Conservation (phyloP, 2,797 vertebrate genomes). For the Acanthopagrus latus region DNA sequence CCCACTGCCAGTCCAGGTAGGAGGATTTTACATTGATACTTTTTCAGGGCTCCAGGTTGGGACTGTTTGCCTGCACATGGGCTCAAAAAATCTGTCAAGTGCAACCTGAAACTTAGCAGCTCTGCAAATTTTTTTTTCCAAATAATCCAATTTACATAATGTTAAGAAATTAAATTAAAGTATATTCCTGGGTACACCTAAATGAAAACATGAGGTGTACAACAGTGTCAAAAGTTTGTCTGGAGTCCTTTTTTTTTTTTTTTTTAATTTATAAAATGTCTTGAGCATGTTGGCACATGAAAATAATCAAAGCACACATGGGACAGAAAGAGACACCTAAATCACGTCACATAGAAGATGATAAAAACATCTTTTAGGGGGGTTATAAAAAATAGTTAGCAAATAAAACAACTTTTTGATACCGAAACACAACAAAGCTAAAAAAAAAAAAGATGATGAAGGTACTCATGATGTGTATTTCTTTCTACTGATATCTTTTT, state of each 20-base stretch:
- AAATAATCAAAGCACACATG: not conserved
- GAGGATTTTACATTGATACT: slow-evolving; percentile 4
- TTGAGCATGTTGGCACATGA: not conserved
- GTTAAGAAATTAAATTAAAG: too few relatives aligned
- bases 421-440: not conserved
- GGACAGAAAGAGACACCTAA: not conserved
- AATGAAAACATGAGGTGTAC: too few relatives aligned
- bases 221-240: too few relatives aligned
- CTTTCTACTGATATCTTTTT: not conserved
- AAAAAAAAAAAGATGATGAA: not conserved
- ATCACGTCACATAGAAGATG: not conserved
- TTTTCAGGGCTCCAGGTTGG: too few relatives aligned
- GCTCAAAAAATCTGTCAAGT: too few relatives aligned
- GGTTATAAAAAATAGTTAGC: not conserved
- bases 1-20: slow-evolving; percentile 98
- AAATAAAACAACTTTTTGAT: not conserved
- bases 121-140: too few relatives aligned
- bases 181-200: too few relatives aligned
- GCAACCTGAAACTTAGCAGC: too few relatives aligned
- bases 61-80: too few relatives aligned
- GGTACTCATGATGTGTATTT: not conserved
- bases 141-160: too few relatives aligned
- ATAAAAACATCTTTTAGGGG: not conserved
- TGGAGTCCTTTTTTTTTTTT: not conserved
- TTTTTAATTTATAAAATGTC: not conserved